Conservation (phyloP, 2,888 invertebrate species). For the Dendrolimus houi region DNA sequence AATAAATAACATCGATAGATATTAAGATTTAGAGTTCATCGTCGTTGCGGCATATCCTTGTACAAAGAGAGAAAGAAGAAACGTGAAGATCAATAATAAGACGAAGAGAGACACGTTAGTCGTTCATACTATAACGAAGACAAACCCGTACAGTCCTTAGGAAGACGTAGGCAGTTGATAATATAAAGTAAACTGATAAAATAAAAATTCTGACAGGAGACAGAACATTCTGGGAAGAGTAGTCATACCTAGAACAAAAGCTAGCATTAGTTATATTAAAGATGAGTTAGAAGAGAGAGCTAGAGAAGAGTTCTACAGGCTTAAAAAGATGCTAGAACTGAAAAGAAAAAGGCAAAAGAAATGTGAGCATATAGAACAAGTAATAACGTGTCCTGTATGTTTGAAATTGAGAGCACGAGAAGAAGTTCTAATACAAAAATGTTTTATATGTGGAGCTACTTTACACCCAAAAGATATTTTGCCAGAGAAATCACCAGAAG, state of each 20-base stretch:
- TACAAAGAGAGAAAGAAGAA: constrained; percentile 3
- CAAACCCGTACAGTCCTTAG: constrained; percentile 30
- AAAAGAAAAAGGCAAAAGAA: constrained; percentile 16
- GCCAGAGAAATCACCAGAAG: neutral
- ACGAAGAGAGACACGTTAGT: neutral
- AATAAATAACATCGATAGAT: too few species aligned
- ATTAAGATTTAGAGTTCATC: constrained; percentile 19
- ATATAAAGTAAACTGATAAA: neutral
- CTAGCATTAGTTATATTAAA: constrained; percentile 26
- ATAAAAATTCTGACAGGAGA: constrained; percentile 28
- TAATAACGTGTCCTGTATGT: constrained; percentile 5
- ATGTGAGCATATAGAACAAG: constrained; percentile 1
- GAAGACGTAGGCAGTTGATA: constrained; percentile 12
- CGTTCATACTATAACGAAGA: neutral
- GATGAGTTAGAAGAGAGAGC: constrained; percentile 28
- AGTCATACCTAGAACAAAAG: constrained; percentile 28
- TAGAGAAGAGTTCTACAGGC: constrained; percentile 32
- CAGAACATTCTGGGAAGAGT: constrained; percentile 30
- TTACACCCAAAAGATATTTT: neutral
- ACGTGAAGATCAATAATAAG: neutral
- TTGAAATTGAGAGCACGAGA: constrained; percentile 1
- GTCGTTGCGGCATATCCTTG: constrained; percentile 16
- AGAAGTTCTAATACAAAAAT: constrained; percentile 7
- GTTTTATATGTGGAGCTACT: constrained; percentile 11
- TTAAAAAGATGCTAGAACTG: constrained; percentile 26